These are phyloP conservation scores for Pissodes strobi DNA, from an alignment of 1,140 invertebrate species.

Conservation along the genomic window DNA sequence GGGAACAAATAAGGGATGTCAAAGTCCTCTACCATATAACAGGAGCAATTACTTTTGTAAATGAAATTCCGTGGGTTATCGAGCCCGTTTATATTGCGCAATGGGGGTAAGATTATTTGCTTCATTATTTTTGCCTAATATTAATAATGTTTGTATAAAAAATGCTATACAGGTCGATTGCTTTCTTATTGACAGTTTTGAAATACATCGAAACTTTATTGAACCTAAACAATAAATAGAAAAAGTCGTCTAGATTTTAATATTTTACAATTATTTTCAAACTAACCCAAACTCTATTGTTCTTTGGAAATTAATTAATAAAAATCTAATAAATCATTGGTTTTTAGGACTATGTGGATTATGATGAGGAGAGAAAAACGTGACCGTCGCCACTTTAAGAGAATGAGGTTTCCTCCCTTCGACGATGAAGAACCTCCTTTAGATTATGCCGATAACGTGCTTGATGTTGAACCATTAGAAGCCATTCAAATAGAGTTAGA, in stretches of 20 bases:
- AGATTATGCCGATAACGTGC: slow-evolving; percentile 98
- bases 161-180: too few species aligned
- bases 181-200: too few species aligned
- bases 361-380: slow-evolving; percentile 99
- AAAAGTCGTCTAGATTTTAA: too few species aligned
- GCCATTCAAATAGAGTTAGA: slow-evolving; percentile 99
- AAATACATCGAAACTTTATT: too few species aligned
- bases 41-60: slow-evolving; percentile 99
- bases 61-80: slow-evolving; percentile 99
- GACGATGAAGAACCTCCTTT: slow-evolving; percentile 99
- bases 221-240: too few species aligned
- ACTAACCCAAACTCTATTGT: too few species aligned
- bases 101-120: slow-evolving; percentile 97
- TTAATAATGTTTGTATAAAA: too few species aligned
- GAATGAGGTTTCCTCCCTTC: slow-evolving; percentile 99
- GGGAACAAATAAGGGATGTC: slow-evolving; percentile 99
- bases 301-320: too few species aligned
- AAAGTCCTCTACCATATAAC: slow-evolving; percentile 98
- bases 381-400: slow-evolving; percentile 97
- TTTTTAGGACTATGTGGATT: slow-evolving; percentile 96
- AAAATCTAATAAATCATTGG: too few species aligned
- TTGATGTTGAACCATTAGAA: slow-evolving; percentile 98
- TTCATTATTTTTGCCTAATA: too few species aligned
- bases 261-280: too few species aligned
- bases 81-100: slow-evolving; percentile 99